Evolutionary conservation across 2,113 vertebrate genomes (phyloP).

Genomic region (Paralichthys olivaceus): DNA sequence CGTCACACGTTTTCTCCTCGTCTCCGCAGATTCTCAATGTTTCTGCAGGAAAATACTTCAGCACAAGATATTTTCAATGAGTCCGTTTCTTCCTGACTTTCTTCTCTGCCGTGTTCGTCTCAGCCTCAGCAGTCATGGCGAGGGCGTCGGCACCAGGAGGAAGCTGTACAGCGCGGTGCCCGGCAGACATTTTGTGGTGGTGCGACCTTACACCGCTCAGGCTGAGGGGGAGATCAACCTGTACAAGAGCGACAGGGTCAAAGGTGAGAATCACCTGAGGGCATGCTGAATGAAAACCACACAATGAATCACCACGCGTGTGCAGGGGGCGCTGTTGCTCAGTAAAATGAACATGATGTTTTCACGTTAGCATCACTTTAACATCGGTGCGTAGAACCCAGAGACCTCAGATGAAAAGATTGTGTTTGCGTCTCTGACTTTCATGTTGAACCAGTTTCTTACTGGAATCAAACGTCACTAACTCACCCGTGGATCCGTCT

Average conservation of each 20-base stretch:
- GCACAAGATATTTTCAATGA: neutral
- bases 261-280: conserved; percentile 89
- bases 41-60: neutral
- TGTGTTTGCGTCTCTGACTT: no score
- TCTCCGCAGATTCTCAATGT: neutral
- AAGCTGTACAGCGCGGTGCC: conserved; percentile 97
- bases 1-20: neutral
- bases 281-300: no score
- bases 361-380: no score
- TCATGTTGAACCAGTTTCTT: no score
- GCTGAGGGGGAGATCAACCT: conserved; percentile 94
- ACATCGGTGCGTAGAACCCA: no score
- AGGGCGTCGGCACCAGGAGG: conserved; percentile 86
- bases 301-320: neutral
- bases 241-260: conserved; percentile 93
- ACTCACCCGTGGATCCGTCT: no score
- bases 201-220: conserved; percentile 92
- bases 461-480: no score
- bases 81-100: no score
- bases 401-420: no score
- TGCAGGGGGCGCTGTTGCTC: no score
- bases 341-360: no score
- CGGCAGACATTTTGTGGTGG: conserved; percentile 91
- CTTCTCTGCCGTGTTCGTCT: neutral
- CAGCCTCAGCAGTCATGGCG: conserved; percentile 80